Percentiles rank a stretch among this genome's conserved stretches.
Conservation (phyloP, 2,888 invertebrate genomes). For the Slavum lentiscoides region DNA sequence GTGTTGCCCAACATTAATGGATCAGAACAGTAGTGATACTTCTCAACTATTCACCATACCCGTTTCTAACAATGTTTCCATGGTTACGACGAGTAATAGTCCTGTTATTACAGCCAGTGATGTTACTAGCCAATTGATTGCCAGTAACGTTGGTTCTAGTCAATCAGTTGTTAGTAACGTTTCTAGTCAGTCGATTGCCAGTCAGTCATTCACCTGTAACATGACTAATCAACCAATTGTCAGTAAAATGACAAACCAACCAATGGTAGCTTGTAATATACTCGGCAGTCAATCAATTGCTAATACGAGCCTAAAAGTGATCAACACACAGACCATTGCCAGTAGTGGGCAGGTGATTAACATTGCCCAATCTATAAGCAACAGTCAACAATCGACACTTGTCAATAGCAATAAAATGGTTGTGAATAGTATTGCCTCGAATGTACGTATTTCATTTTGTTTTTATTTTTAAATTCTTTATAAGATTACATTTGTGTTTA, state of each 20-base stretch:
- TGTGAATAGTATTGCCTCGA: constrained; percentile 24
- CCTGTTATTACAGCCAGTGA: constrained; percentile 5
- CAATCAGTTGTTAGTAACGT: constrained; percentile 1
- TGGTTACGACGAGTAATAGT: constrained; percentile 11
- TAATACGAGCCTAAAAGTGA: constrained; percentile 2
- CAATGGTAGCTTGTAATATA: background rate
- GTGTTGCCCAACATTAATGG: background rate
- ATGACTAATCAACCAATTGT: background rate
- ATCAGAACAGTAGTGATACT: constrained; percentile 11
- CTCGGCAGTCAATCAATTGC: background rate
- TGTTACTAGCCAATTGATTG: constrained; percentile 10
- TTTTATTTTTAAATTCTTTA: background rate
- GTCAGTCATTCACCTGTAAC: background rate
- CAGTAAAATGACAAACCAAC: background rate
- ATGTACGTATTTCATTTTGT: constrained; percentile 15
- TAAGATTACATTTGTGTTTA: constrained; percentile 8
- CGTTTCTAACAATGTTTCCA: constrained; percentile 21
- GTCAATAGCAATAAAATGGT: constrained; percentile 32
- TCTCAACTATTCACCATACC: constrained; percentile 27
- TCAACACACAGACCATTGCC: constrained; percentile 6
- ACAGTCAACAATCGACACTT: constrained; percentile 24
- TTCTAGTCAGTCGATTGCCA: constrained; percentile 18
- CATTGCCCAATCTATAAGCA: constrained; percentile 14
- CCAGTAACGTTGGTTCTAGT: background rate
- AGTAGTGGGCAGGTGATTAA: constrained; percentile 37